phyloP scores from a whole-genome alignment of 2,888 invertebrate species.

The Tortricodes alternella region DNA sequence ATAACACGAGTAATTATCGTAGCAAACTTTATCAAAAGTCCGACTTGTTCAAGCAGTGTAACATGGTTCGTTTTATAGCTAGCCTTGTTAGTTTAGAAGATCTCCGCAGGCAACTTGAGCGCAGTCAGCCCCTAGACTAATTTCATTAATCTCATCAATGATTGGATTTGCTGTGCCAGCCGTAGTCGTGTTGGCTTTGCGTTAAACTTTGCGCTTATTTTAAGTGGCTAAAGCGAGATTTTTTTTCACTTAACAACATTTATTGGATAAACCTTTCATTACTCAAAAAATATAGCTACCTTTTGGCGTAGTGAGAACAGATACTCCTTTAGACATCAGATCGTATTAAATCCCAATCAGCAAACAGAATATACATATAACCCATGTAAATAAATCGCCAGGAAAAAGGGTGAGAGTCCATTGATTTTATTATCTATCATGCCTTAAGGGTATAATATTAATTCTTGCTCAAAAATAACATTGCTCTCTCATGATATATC shows the following conservation, averaged over 20 bases:
- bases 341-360: too few relatives aligned
- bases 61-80: conserved; percentile 29
- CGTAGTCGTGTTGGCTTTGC: conserved; percentile 30
- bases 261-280: too few relatives aligned
- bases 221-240: not conserved
- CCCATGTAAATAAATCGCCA: too few relatives aligned
- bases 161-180: conserved; percentile 51
- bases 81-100: conserved; percentile 39
- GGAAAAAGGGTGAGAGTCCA: too few relatives aligned
- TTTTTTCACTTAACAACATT: not conserved
- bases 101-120: conserved; percentile 44
- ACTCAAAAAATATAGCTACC: too few relatives aligned
- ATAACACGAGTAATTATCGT: not conserved
- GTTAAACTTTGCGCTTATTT: conserved; percentile 18
- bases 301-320: too few relatives aligned
- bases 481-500: too few relatives aligned
- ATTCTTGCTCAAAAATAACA: too few relatives aligned
- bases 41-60: not conserved
- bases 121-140: conserved; percentile 47
- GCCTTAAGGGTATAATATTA: too few relatives aligned
- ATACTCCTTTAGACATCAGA: too few relatives aligned
- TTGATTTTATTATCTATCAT: too few relatives aligned
- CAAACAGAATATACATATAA: too few relatives aligned
- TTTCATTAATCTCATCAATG: conserved; percentile 63
- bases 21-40: not conserved